phyloP scores from a whole-genome alignment of 2,797 vertebrate genomes.

The Hypotaenidia okinawae region DNA sequence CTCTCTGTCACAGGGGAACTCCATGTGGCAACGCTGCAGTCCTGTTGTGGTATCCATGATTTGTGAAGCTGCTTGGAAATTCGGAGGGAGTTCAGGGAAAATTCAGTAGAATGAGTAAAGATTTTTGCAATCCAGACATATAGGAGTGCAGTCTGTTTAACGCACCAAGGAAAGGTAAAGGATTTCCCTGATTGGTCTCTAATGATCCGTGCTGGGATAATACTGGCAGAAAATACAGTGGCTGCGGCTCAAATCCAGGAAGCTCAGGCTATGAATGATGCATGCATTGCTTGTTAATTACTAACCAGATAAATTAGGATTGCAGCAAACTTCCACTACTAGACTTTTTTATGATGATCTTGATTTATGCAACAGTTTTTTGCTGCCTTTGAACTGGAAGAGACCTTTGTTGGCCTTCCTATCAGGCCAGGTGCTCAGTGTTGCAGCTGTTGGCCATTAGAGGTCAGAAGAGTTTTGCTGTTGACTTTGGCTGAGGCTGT shows the following conservation, averaged over 20 bases:
- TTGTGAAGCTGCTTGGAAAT: not conserved
- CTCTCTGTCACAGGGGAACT: fast-evolving
- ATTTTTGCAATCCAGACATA: fast-evolving
- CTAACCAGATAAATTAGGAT: not conserved
- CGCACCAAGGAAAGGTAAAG: not conserved
- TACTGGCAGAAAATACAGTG: not conserved
- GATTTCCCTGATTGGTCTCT: not conserved
- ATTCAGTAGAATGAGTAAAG: not conserved
- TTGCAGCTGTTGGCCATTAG: not conserved
- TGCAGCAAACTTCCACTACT: not conserved
- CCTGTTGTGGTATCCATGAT: fast-evolving
- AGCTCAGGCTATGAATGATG: fast-evolving
- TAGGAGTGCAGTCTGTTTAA: not conserved
- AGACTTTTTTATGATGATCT: not conserved
- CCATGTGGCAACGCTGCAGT: not conserved
- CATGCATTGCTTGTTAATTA: not conserved
- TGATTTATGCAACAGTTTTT: fast-evolving
- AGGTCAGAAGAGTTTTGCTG: not conserved
- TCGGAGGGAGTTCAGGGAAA: not conserved
- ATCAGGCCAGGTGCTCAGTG: not conserved
- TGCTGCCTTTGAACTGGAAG: not conserved
- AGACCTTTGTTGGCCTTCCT: not conserved
- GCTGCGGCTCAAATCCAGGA: not conserved
- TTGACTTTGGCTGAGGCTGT: not conserved
- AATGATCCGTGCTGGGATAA: not conserved